These are phyloP conservation scores for Anarhynchus alexandrinus DNA, from an alignment of 2,113 vertebrate species.

Conservation along the genomic window DNA sequence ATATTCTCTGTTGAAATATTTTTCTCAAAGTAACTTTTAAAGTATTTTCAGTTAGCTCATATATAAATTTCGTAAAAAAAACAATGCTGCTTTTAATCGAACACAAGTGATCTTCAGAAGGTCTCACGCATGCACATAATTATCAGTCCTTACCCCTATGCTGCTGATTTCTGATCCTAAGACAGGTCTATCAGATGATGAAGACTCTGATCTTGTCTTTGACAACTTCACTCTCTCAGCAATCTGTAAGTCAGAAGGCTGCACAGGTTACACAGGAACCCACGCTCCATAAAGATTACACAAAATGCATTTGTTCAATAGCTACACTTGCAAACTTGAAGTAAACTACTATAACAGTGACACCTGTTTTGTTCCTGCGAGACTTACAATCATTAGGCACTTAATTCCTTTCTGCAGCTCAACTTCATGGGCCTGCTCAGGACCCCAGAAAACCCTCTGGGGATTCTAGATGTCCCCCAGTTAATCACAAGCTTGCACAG, in stretches of 20 bases:
- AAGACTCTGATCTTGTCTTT: constrained; percentile 86
- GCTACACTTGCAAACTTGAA: not conserved
- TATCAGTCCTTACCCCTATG: constrained; percentile 80
- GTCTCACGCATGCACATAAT: not conserved
- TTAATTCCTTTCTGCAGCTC: not conserved
- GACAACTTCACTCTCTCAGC: constrained; percentile 90
- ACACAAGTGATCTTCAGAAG: not conserved
- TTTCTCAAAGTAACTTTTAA: not conserved
- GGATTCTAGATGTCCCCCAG: not conserved
- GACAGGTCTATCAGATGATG: constrained; percentile 83
- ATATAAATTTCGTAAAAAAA: not conserved
- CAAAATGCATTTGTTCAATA: not conserved
- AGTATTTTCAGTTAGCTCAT: not conserved
- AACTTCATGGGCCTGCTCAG: not conserved
- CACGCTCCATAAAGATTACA: not conserved
- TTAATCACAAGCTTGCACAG: not conserved
- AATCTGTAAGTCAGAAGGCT: constrained; percentile 72
- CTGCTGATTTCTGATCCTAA: constrained; percentile 90
- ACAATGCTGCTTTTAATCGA: not conserved
- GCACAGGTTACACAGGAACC: not conserved
- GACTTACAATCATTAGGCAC: not conserved
- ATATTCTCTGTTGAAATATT: not conserved
- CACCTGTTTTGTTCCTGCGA: not conserved
- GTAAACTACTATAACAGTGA: constrained; percentile 13
- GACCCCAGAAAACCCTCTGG: not conserved